Percentiles rank a stretch among this genome's conserved stretches.
Conservation (phyloP, 64 coral and sea anemone genomes). For the Hydrozoanthus tunicans region DNA sequence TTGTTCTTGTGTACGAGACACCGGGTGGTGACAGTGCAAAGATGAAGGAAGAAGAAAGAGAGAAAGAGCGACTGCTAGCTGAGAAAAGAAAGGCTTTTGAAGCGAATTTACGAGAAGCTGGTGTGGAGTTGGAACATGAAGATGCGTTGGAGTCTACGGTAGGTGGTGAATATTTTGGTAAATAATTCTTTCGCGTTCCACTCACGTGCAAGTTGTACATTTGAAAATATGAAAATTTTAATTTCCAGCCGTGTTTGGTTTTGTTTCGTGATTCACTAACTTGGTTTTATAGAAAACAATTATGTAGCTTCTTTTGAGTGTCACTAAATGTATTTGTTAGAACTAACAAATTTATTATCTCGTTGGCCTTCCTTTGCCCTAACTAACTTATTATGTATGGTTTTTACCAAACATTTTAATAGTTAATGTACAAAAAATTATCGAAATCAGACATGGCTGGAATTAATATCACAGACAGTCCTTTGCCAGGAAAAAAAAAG, state of each 20-base stretch:
- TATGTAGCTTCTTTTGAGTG: too few relatives aligned
- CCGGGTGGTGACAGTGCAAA: slow-evolving; percentile 49
- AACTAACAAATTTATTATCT: too few relatives aligned
- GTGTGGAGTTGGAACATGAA: slow-evolving; percentile 83
- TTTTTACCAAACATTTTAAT: too few relatives aligned
- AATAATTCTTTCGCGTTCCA: too few relatives aligned
- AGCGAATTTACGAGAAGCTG: slow-evolving; percentile 62
- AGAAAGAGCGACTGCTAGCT: slow-evolving; percentile 41
- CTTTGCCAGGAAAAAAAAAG: too few relatives aligned
- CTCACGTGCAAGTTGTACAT: background rate
- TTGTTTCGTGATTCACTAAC: background rate
- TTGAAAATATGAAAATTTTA: background rate
- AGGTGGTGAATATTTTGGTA: background rate
- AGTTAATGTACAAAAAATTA: too few relatives aligned
- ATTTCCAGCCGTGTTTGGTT: background rate
- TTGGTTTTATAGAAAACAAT: background rate
- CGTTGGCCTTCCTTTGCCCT: too few relatives aligned
- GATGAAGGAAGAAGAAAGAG: slow-evolving; percentile 62
- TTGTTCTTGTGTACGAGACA: slow-evolving; percentile 79
- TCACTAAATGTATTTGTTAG: too few relatives aligned
- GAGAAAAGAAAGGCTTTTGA: slow-evolving; percentile 77
- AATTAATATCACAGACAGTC: too few relatives aligned
- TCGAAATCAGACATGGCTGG: too few relatives aligned
- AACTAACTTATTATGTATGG: too few relatives aligned
- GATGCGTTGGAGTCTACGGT: slow-evolving; percentile 82